Conservation (phyloP, 2,797 vertebrate species). For the Nannoperca obscura region DNA sequence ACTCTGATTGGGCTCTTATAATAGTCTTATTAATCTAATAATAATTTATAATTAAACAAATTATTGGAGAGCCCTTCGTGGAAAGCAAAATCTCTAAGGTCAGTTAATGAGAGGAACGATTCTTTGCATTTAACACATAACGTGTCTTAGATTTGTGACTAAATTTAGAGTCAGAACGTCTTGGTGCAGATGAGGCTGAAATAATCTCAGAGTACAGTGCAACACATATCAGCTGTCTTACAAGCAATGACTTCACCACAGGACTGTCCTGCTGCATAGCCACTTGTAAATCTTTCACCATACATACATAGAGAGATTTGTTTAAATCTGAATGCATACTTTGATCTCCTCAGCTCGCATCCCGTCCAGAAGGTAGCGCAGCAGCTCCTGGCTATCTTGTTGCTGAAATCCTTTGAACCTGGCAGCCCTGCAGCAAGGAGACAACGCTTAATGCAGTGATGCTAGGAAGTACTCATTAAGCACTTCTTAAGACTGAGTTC, state of each 20-base stretch:
- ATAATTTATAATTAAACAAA: no score
- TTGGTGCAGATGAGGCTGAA: background rate
- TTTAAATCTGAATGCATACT: slow-evolving; percentile 63
- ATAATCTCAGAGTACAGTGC: background rate
- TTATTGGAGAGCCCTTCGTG: no score
- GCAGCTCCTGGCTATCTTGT: slow-evolving; percentile 98
- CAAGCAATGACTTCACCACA: background rate
- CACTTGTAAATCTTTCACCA: background rate
- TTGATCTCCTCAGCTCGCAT: slow-evolving; percentile 95
- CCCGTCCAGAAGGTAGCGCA: slow-evolving; percentile 96
- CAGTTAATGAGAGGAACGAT: no score
- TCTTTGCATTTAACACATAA: slow-evolving; percentile 21
- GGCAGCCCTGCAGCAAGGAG: slow-evolving; percentile 85
- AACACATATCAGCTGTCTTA: background rate
- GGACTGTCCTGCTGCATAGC: background rate
- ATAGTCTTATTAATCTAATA: no score
- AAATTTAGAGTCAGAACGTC: slow-evolving; percentile 14
- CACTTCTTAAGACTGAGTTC: background rate
- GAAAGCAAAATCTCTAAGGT: no score
- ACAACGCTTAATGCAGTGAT: slow-evolving; percentile 1
- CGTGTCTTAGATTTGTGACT: background rate
- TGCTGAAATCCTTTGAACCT: slow-evolving; percentile 98
- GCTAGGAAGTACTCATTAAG: background rate
- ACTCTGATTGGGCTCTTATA: background rate
- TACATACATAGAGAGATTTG: background rate